These are phyloP conservation scores for Cololabis saira DNA, from an alignment of 2,113 vertebrate species.

Conservation along the genomic window DNA sequence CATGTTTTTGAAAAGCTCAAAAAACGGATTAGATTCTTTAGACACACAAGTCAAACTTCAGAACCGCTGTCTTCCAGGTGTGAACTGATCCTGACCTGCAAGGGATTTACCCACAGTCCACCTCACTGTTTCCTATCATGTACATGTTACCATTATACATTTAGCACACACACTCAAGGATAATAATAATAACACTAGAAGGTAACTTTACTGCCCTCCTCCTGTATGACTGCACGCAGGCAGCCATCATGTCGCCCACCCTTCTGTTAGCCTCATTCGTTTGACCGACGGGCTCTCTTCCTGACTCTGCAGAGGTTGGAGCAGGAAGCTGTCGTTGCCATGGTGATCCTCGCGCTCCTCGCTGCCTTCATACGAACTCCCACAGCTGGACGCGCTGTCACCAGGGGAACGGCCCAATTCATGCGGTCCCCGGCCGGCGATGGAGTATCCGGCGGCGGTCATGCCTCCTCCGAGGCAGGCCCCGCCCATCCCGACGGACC, in stretches of 20 bases:
- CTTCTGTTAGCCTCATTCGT: constrained; percentile 94
- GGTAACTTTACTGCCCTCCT: constrained; percentile 58
- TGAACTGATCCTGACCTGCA: neutral
- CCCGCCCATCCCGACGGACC: constrained; percentile 50
- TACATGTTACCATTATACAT: constrained; percentile 85
- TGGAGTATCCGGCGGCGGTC: constrained; percentile 66
- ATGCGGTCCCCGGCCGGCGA: constrained; percentile 56
- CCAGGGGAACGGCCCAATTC: constrained; percentile 92
- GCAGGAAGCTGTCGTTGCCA: constrained; percentile 88
- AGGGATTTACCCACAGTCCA: neutral
- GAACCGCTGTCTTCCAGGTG: neutral
- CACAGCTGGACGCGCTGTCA: constrained; percentile 96
- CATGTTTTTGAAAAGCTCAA: neutral
- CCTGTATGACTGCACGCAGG: constrained; percentile 1
- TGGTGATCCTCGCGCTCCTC: constrained; percentile 90
- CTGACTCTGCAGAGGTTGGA: constrained; percentile 85
- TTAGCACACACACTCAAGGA: constrained; percentile 90
- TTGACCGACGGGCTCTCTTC: constrained; percentile 96
- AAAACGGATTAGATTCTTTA: neutral
- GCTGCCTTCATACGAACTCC: constrained; percentile 96
- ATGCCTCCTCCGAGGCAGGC: constrained; percentile 26
- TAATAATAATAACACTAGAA: constrained; percentile 76
- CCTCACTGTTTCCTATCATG: neutral
- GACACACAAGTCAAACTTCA: neutral
- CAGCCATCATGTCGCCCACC: constrained; percentile 94